phyloP scores from a whole-genome alignment of 2,113 vertebrate species.

The Eptesicus fuscus region DNA sequence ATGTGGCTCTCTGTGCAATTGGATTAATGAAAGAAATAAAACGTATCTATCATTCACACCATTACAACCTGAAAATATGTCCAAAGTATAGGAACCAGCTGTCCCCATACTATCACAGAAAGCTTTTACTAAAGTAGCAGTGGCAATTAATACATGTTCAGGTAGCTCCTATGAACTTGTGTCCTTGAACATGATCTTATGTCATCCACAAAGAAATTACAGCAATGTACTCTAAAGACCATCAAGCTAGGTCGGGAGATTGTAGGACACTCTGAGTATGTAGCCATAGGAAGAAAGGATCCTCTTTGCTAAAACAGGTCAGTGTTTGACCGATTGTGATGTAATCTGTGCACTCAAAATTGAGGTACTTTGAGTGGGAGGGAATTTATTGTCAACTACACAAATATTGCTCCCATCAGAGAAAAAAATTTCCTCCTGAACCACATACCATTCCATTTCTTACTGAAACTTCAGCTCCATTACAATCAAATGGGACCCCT shows the following conservation, averaged over 20 bases:
- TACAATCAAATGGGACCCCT: neutral
- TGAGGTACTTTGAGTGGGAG: neutral
- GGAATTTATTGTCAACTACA: neutral
- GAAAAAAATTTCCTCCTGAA: neutral
- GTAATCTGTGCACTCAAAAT: neutral
- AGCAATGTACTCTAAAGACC: neutral
- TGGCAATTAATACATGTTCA: neutral
- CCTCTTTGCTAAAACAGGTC: neutral
- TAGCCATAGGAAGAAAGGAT: neutral
- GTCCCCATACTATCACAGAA: neutral
- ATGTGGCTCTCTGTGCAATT: neutral
- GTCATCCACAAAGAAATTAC: neutral
- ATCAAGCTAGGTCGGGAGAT: neutral
- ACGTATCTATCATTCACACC: neutral
- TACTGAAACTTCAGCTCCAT: neutral
- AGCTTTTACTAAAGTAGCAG: neutral
- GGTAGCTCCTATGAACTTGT: neutral
- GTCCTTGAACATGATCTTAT: neutral
- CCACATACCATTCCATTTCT: neutral
- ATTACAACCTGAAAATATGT: neutral
- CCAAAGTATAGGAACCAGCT: neutral
- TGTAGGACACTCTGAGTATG: neutral
- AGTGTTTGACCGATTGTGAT: neutral
- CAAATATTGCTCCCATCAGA: neutral
- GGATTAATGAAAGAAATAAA: neutral